Base-by-base conservation (phyloP, 2,888 invertebrate genomes). In the Chesias legatella region DNA sequence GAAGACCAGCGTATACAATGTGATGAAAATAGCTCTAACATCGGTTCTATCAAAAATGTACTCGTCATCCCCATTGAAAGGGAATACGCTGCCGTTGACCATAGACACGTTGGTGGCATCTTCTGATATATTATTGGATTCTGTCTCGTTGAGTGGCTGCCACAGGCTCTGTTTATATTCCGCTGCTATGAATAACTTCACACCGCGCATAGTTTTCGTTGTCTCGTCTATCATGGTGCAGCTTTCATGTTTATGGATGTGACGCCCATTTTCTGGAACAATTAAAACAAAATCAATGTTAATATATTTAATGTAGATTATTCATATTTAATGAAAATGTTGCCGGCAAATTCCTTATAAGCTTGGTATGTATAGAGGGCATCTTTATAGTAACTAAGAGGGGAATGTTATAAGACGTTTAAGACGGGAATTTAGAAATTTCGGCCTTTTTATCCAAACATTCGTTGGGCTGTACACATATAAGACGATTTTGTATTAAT, bases 1-100 rank as follows among this genome's bases (percentile, higher is more conserved):
- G 75, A 95, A 95, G 10, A 95, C 94, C 50, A 94, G 79, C 1
- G 93, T 92, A 69, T 95, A 95, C 17, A 94, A 82, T 0, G 92
- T 92, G 64, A 94, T 92, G 75, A 94, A 94, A 63, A 94, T 90
- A 33, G 92, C 90, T 65, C 92, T 90, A 38, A 94, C 91, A 71
- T 94, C 93, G 34, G 90, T 90, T 61, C 93, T 90, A 73, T 94
- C 94, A 65, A 94, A 94, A 57, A 94, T 92, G 67, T 92, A 94
- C 45, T 94, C 93, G 48, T 91, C 90, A 40, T 88, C n/a, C n/a
- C n/a, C 70, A 26, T 67, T 69, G 43, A 71, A 57, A 6, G 63
- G 52, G 43, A 67, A 70, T 30, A 63, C 52, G 32, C 66, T 77
- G 36, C 69, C 65, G 48, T 82, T 79, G 34, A 56, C 51, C 27